These are phyloP conservation scores for Anagyrus pseudococci DNA, from an alignment of 2,888 invertebrate species.

Conservation along the genomic window DNA sequence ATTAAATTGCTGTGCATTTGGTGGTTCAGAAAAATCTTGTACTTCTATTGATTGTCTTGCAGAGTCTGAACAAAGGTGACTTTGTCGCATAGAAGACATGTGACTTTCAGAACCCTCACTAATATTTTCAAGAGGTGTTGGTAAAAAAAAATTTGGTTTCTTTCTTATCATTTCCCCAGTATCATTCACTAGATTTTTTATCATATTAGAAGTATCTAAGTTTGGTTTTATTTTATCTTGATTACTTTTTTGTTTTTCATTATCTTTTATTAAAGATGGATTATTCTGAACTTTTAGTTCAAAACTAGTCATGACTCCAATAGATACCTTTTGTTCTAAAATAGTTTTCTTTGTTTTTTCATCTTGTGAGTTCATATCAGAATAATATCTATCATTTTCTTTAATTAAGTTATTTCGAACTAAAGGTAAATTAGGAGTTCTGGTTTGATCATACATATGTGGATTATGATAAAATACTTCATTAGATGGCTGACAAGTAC, in stretches of 20 bases:
- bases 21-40: constrained; percentile 11
- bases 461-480: constrained; percentile 31
- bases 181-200: constrained; percentile 37
- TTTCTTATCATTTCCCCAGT: constrained; percentile 38
- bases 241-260: constrained; percentile 39
- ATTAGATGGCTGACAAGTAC: constrained; percentile 40
- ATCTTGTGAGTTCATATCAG: constrained; percentile 34
- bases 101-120: constrained; percentile 58
- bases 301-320: constrained; percentile 77
- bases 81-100: constrained; percentile 53
- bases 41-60: constrained; percentile 25
- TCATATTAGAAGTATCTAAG: constrained; percentile 29
- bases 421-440: constrained; percentile 27
- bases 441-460: constrained; percentile 30
- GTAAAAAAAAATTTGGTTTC: constrained; percentile 46
- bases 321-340: constrained; percentile 68
- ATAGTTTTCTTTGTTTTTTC: constrained; percentile 52
- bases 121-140: constrained; percentile 55
- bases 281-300: constrained; percentile 65
- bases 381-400: constrained; percentile 39
- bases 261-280: constrained; percentile 45
- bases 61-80: constrained; percentile 46
- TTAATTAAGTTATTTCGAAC: constrained; percentile 34
- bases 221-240: constrained; percentile 29
- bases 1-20: background rate